A percentile compares a stretch with the other conserved stretches of the same genome.
Conservation (phyloP, 2,113 vertebrate genomes). For the Notiomystis cincta region DNA sequence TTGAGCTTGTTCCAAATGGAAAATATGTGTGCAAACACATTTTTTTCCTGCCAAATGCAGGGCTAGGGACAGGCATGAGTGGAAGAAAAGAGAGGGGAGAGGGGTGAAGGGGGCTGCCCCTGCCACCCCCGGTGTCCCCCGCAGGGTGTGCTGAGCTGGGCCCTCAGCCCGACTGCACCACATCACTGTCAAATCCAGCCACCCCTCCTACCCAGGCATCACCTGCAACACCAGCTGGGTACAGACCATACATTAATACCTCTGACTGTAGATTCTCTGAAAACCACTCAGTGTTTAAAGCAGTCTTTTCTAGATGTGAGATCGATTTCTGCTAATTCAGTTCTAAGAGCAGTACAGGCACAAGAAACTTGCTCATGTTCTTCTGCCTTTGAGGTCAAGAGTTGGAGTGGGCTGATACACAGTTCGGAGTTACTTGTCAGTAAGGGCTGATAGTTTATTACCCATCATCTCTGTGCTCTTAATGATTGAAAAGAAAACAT, state of each 20-base stretch:
- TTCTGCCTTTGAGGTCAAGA: background rate
- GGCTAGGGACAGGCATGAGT: background rate
- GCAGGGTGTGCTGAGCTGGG: accelerated
- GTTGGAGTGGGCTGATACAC: background rate
- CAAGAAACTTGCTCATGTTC: accelerated
- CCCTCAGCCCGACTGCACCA: accelerated
- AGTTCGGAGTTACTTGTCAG: background rate
- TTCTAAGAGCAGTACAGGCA: background rate
- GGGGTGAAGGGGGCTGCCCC: background rate
- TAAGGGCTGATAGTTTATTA: background rate
- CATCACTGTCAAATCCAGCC: accelerated
- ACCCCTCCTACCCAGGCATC: background rate
- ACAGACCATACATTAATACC: accelerated
- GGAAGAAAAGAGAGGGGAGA: background rate
- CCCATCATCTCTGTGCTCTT: background rate
- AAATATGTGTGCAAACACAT: background rate
- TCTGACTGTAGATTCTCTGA: background rate
- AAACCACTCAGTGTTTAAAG: background rate
- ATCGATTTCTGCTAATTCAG: background rate
- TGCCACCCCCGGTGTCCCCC: accelerated
- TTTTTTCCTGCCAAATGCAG: background rate
- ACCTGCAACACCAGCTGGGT: background rate
- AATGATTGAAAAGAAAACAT: background rate
- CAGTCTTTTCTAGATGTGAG: background rate
- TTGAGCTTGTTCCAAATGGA: background rate